Conservation (phyloP, 2,113 vertebrate genomes). For the Gavia stellata region DNA sequence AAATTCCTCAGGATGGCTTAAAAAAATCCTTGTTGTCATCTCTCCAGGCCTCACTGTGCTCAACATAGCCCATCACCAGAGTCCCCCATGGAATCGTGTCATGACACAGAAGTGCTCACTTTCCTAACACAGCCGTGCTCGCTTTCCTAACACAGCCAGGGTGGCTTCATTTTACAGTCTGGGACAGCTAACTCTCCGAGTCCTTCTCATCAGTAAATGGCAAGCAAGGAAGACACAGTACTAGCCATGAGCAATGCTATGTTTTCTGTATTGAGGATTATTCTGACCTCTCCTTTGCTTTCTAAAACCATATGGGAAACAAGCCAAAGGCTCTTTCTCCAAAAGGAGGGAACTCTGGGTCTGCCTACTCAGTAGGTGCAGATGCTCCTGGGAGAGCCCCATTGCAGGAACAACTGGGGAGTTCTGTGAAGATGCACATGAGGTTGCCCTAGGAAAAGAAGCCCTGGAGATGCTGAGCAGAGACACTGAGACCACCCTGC, state of each 20-base stretch:
- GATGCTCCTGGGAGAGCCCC: background rate
- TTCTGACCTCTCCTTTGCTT: background rate
- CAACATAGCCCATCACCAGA: background rate
- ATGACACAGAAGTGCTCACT: background rate
- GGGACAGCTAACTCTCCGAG: rapidly evolving
- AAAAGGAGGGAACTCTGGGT: background rate
- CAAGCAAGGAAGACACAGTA: background rate
- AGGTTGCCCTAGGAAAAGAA: background rate
- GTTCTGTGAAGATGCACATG: background rate
- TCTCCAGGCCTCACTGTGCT: background rate
- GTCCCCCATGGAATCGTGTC: background rate
- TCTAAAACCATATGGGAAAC: background rate
- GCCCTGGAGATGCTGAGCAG: background rate
- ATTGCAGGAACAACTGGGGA: background rate
- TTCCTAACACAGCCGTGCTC: background rate
- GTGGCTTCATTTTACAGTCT: background rate
- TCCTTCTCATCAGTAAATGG: background rate
- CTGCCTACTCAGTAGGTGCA: background rate
- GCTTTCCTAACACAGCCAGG: background rate
- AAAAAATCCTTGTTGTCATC: background rate
- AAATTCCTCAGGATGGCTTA: background rate
- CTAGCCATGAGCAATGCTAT: background rate
- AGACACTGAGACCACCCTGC: background rate
- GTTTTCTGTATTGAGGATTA: background rate
- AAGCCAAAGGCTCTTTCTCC: background rate